phyloP scores from a whole-genome alignment of 2,888 invertebrate species.

The Sinotaia quadrata region DNA sequence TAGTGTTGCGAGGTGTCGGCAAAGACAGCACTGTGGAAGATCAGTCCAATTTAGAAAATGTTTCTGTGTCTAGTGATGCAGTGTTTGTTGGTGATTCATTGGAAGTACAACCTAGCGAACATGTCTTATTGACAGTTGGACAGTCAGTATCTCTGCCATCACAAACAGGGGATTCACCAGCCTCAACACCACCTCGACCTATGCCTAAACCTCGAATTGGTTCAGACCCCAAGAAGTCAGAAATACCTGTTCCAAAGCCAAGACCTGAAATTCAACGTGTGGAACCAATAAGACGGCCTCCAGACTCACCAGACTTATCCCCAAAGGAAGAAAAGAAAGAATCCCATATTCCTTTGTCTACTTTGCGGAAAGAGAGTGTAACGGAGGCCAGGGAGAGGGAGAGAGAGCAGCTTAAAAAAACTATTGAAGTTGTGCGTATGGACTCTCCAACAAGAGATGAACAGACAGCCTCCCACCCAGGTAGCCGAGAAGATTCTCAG shows the following conservation, averaged over 20 bases:
- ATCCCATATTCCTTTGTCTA: constrained; percentile 29
- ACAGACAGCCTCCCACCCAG: not conserved
- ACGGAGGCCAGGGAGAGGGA: constrained; percentile 30
- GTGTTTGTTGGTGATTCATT: not conserved
- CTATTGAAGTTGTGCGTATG: constrained; percentile 44
- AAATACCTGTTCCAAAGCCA: constrained; percentile 55
- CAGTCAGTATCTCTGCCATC: not conserved
- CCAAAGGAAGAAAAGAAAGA: constrained; percentile 30
- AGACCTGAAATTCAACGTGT: constrained; percentile 60
- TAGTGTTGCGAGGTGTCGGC: constrained; percentile 81
- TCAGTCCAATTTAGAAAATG: constrained; percentile 11
- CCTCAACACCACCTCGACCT: constrained; percentile 34
- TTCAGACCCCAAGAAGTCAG: constrained; percentile 37
- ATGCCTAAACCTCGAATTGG: constrained; percentile 42
- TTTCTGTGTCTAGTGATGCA: constrained; percentile 24
- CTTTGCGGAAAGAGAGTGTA: constrained; percentile 19
- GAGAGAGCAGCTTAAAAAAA: constrained; percentile 41
- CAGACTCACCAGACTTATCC: constrained; percentile 31
- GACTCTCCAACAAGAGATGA: constrained; percentile 36
- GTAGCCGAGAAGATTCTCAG: constrained; percentile 9
- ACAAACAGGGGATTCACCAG: not conserved
- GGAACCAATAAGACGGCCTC: constrained; percentile 55
- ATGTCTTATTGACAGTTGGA: too few relatives aligned
- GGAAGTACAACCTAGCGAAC: not conserved
- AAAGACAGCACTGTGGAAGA: constrained; percentile 1